Conservation (phyloP, 2,113 vertebrate genomes). For the Erythrocebus patas region DNA sequence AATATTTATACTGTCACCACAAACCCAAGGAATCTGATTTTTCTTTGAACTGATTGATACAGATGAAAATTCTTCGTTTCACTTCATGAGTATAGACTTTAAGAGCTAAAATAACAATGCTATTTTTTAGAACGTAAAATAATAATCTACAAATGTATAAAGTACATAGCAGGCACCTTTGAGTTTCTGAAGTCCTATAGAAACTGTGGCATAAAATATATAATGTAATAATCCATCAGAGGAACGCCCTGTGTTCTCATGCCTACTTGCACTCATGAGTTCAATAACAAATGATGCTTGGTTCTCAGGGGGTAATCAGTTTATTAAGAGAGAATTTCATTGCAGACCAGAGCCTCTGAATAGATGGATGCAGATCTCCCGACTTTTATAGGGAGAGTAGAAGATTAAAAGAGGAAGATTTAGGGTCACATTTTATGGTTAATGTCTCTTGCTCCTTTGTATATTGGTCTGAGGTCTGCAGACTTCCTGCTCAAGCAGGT, state of each 20-base stretch:
- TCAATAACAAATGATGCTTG: slow-evolving; percentile 1
- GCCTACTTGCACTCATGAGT: neutral
- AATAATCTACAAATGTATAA: neutral
- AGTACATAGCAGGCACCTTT: neutral
- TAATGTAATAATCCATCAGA: neutral
- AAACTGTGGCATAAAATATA: slow-evolving; percentile 33
- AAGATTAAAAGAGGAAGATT: neutral
- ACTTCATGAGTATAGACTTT: slow-evolving; percentile 23
- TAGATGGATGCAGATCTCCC: neutral
- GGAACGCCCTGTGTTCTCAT: neutral
- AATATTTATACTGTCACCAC: slow-evolving; percentile 44
- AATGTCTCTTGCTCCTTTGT: neutral
- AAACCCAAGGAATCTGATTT: slow-evolving; percentile 37
- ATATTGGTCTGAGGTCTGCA: slow-evolving; percentile 56
- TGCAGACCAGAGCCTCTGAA: neutral
- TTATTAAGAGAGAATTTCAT: slow-evolving; percentile 34
- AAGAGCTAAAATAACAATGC: slow-evolving; percentile 3
- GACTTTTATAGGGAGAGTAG: neutral
- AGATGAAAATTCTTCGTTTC: slow-evolving; percentile 32
- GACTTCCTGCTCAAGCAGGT: slow-evolving; percentile 31
- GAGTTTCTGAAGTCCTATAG: neutral
- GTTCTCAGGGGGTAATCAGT: neutral
- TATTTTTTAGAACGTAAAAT: neutral
- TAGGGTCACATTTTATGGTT: neutral
- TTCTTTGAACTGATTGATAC: slow-evolving; percentile 47